Conservation (phyloP, 2,113 vertebrate species). For the Nibea albiflora region DNA sequence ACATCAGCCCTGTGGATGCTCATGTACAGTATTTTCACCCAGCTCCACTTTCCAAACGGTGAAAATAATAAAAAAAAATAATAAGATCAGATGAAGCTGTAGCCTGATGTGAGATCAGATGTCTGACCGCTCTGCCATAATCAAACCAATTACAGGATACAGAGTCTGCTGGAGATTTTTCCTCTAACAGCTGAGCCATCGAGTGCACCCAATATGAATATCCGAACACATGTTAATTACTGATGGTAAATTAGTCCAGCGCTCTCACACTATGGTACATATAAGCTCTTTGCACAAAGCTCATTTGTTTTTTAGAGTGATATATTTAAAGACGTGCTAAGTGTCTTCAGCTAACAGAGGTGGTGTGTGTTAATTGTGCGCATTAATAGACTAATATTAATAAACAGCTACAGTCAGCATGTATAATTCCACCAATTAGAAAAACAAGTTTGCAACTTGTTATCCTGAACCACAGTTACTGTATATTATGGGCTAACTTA, state of each 20-base stretch:
- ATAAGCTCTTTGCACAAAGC: not conserved
- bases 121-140: not conserved
- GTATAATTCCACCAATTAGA: not conserved
- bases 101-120: not conserved
- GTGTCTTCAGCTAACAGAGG: not conserved
- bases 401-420: not conserved
- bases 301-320: not conserved
- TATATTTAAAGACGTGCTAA: too few relatives aligned
- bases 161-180: not conserved
- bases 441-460: not conserved
- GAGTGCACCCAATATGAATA: not conserved
- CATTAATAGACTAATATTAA: not conserved
- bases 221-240: constrained; percentile 16
- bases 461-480: not conserved
- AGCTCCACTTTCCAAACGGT: not conserved
- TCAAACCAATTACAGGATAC: not conserved
- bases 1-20: not conserved
- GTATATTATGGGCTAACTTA: too few relatives aligned
- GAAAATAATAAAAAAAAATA: not conserved
- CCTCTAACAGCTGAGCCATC: constrained; percentile 6
- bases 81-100: not conserved
- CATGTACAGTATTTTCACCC: not conserved
- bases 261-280: not conserved
- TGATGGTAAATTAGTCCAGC: not conserved
- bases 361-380: not conserved